phyloP scores from a whole-genome alignment of 2,113 vertebrate species.

The Serilophus lunatus region DNA sequence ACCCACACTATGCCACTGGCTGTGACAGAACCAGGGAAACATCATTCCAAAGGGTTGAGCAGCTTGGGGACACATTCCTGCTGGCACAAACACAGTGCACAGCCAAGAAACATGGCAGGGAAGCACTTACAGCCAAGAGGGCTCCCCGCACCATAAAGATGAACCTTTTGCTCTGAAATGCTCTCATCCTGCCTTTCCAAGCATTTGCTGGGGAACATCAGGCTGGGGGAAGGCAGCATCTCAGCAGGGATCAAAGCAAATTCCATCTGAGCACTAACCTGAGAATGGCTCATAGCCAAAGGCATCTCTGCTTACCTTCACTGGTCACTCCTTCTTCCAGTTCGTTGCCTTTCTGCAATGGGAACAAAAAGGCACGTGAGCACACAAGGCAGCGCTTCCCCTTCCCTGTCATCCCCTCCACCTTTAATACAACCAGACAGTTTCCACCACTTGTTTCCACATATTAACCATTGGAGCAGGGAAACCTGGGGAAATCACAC shows the following conservation, averaged over 20 bases:
- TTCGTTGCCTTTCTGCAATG: slow-evolving; percentile 88
- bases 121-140: background rate
- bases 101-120: background rate
- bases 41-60: slow-evolving; percentile 44
- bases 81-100: background rate
- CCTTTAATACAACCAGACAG: background rate
- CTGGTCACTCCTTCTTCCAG: slow-evolving; percentile 96
- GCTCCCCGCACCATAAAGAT: background rate
- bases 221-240: background rate
- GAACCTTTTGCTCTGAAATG: background rate
- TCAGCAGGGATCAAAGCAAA: background rate
- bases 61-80: background rate
- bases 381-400: background rate
- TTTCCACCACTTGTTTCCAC: background rate
- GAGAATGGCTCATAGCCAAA: background rate
- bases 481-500: background rate
- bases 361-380: slow-evolving; percentile 34
- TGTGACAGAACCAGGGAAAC: background rate
- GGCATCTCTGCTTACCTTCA: slow-evolving; percentile 81
- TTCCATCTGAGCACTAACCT: background rate
- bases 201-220: background rate
- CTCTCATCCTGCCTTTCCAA: background rate
- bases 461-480: background rate
- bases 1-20: background rate
- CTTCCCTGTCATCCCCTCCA: background rate